Conservation (phyloP, 2,113 vertebrate species). For the Lepus europaeus region DNA sequence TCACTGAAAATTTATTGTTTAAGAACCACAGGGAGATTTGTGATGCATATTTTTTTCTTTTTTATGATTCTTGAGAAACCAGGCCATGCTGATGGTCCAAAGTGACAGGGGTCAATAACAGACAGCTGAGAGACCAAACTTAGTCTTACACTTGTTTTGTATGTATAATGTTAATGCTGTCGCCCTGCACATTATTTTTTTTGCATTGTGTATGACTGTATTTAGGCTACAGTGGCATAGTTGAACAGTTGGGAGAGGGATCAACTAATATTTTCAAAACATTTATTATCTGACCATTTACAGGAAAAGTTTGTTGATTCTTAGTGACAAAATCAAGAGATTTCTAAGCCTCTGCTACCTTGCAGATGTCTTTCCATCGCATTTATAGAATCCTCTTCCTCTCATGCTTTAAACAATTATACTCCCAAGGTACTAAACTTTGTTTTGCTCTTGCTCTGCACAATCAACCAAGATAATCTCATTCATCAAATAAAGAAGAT, state of each 20-base stretch:
- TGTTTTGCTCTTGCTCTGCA: background rate
- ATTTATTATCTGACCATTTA: background rate
- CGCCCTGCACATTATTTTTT: background rate
- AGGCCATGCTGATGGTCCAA: too few relatives aligned
- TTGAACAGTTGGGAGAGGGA: background rate
- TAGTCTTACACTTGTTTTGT: background rate
- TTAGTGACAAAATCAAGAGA: background rate
- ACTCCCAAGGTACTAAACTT: background rate
- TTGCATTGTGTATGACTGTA: background rate
- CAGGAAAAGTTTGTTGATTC: background rate
- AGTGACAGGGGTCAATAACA: background rate
- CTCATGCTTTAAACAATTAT: background rate
- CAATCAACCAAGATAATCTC: background rate
- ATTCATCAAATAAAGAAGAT: slow-evolving; percentile 40
- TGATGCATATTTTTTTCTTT: too few relatives aligned
- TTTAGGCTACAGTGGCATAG: background rate
- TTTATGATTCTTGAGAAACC: too few relatives aligned
- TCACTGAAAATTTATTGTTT: background rate
- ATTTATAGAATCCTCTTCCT: background rate
- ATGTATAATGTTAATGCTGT: background rate
- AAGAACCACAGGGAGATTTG: background rate
- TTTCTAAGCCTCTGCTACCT: background rate
- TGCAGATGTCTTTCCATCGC: background rate
- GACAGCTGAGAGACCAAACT: background rate
- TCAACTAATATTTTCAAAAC: background rate